Base-by-base conservation (phyloP, 2,888 invertebrate genomes). In the Calephelis perditalis region DNA sequence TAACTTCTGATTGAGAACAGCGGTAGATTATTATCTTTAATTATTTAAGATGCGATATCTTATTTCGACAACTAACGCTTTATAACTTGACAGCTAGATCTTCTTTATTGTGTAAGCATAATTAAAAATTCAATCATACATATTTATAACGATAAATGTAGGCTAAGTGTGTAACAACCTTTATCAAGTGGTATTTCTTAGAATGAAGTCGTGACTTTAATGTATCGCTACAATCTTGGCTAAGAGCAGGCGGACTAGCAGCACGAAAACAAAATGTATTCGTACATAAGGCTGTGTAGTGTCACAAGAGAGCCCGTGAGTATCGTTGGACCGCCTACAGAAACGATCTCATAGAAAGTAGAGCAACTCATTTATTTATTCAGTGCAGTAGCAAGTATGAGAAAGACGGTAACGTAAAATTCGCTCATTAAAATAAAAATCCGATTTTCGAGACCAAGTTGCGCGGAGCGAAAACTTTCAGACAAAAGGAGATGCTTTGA, bases 321-420 rank as follows among this genome's bases (percentile, higher is more conserved):
- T 75, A 78, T 78, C 82, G 79, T 84, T 81, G 77, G 73, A 73
- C 78, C 73, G 79, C 81, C 81, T 80, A 85, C 86, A 87, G 83
- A 87, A 87, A 86, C 83, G 78, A 87, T 88, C 86, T 86, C 85
- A 88, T 88, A 89, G 90, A 90, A 90, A 90, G 90, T 90, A 83
- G 90, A 88, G 81, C 89, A 86, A 87, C 75, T 88, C 82, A 86
- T 89, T 90, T 88, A 89, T 86, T 88, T 89, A 89, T 87, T 88
- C 87, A 85, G 82, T 84, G 82, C 86, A 86, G 75, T 78, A 70
- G 74, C 76, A 81, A 76, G 85, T 83, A 84, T 77, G 86, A 86
- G 85, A 75, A 87, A 84, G 86, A 84, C 71, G 70, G 68, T 71
- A 75, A 75, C 72, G 78, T 81, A 76, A 82, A 86, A 86, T 86